phyloP scores from a whole-genome alignment of 2,888 invertebrate genomes.

The Acrocera orbiculus region DNA sequence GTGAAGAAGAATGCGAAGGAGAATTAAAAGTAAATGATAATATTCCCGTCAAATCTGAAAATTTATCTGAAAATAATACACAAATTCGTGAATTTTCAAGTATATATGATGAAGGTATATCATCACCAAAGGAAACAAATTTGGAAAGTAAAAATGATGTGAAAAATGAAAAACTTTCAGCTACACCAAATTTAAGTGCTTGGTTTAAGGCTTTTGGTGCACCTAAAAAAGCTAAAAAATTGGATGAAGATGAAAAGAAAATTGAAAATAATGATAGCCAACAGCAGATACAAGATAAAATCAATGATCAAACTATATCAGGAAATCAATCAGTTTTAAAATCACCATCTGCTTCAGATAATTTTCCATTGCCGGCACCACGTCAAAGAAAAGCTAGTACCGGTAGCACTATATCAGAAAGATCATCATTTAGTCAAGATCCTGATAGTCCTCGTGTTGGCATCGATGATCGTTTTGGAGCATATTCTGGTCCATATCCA shows the following conservation, averaged over 20 bases:
- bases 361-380: constrained; percentile 26
- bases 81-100: neutral
- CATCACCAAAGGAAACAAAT: constrained; percentile 14
- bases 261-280: constrained; percentile 12
- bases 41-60: no score
- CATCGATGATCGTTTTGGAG: constrained; percentile 39
- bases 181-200: constrained; percentile 72
- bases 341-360: constrained; percentile 16
- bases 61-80: constrained; percentile 13
- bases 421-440: constrained; percentile 62
- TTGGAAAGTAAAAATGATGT: constrained; percentile 16
- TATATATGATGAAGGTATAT: neutral
- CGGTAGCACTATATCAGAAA: constrained; percentile 61
- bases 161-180: constrained; percentile 41
- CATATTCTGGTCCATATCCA: constrained; percentile 53
- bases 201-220: constrained; percentile 88
- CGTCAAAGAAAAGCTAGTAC: constrained; percentile 57
- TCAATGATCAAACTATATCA: constrained; percentile 7
- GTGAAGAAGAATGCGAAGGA: constrained; percentile 24
- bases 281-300: constrained; percentile 14
- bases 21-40: neutral
- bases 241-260: constrained; percentile 34
- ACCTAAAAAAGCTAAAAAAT: constrained; percentile 55
- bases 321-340: constrained; percentile 10
- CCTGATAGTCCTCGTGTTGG: constrained; percentile 52